These are phyloP conservation scores for Orussus abietinus DNA, from an alignment of 1,140 invertebrate genomes.

Conservation along the genomic window DNA sequence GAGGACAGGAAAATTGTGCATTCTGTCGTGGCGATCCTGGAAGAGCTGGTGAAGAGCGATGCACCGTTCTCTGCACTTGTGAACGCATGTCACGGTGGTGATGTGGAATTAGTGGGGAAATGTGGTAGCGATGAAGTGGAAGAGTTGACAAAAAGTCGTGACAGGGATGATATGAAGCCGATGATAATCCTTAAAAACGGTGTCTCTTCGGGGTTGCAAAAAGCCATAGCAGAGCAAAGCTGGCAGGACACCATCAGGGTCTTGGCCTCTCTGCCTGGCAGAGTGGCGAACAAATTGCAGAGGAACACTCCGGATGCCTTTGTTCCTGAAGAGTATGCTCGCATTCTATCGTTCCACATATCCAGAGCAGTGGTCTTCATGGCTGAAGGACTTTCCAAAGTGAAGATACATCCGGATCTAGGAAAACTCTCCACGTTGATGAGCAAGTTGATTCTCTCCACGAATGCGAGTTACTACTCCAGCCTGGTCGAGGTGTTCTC, in stretches of 20 bases:
- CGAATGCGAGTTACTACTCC: conserved; percentile 45
- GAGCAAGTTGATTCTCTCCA: conserved; percentile 59
- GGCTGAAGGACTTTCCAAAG: conserved; percentile 43
- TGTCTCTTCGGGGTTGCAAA: no score
- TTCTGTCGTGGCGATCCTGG: conserved; percentile 45
- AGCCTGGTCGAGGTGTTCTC: conserved; percentile 51
- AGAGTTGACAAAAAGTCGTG: no score
- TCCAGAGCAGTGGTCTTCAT: conserved; percentile 59
- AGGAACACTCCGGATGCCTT: conserved; percentile 58
- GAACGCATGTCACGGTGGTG: conserved; percentile 23
- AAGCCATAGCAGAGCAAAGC: conserved; percentile 26
- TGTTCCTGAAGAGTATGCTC: conserved; percentile 55
- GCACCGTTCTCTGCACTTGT: conserved; percentile 54
- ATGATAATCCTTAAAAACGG: no score
- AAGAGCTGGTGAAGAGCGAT: conserved; percentile 57
- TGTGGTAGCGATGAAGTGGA: no score
- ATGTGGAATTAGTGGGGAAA: no score
- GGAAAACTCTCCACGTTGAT: conserved; percentile 56
- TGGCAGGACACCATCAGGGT: conserved; percentile 61
- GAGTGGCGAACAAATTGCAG: conserved; percentile 63
- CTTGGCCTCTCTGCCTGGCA: conserved; percentile 62
- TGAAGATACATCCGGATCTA: conserved; percentile 45
- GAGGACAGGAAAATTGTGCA: conserved; percentile 34
- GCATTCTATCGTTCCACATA: conserved; percentile 60
- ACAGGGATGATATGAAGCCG: no score